These are phyloP conservation scores for Falco naumanni DNA, from an alignment of 2,797 vertebrate species.

Conservation along the genomic window DNA sequence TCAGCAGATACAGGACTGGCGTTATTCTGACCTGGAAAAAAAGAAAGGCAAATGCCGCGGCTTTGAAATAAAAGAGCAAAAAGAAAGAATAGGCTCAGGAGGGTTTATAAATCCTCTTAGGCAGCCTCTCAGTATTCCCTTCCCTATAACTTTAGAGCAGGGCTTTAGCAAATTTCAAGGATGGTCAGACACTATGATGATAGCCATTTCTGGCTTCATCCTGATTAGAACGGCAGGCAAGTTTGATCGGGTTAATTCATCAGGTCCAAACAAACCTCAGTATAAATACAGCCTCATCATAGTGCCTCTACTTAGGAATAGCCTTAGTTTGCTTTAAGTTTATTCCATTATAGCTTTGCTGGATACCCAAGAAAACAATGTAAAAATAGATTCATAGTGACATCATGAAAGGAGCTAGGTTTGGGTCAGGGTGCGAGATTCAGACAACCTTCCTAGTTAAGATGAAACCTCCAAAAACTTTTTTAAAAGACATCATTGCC, in stretches of 20 bases:
- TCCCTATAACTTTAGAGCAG: neutral
- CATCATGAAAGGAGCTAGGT: neutral
- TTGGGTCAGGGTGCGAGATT: neutral
- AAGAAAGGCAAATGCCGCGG: neutral
- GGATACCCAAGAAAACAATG: neutral
- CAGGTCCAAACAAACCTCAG: neutral
- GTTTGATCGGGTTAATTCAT: neutral
- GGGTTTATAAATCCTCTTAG: conserved; percentile 57
- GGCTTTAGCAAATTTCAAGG: conserved; percentile 21
- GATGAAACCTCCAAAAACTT: neutral
- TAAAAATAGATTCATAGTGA: neutral
- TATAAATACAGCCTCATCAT: neutral
- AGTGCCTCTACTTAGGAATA: neutral
- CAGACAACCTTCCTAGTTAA: neutral
- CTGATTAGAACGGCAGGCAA: conserved; percentile 1
- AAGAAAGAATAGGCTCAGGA: conserved; percentile 52
- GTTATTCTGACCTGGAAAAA: neutral
- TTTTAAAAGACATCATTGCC: neutral
- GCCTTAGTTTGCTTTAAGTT: neutral
- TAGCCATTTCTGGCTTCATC: neutral
- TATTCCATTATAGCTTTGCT: neutral
- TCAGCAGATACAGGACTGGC: neutral
- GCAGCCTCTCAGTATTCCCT: neutral
- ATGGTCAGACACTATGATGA: neutral
- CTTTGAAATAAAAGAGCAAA: conserved; percentile 46